Percentiles rank a stretch among this genome's conserved stretches.
These are phyloP conservation scores for Synanthedon formicaeformis DNA, from an alignment of 2,888 invertebrate genomes.

Conservation along the genomic window DNA sequence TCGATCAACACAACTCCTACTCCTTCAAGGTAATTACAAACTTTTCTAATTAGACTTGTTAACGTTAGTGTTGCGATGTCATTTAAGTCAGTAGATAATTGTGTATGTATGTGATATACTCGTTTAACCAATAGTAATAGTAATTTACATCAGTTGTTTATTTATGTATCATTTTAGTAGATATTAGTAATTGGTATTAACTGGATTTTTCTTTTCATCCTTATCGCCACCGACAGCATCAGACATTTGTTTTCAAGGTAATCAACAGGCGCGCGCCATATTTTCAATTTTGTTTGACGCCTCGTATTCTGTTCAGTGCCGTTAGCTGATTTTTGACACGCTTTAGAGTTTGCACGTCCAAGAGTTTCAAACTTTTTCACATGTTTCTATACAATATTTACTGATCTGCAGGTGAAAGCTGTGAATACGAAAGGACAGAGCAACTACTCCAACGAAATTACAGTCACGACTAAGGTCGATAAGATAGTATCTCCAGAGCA, in stretches of 20 bases:
- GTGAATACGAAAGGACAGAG: constrained; percentile 89
- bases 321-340: constrained; percentile 19
- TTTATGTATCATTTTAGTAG: neutral
- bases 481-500: constrained; percentile 84
- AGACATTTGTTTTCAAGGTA: constrained; percentile 67
- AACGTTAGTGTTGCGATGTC: constrained; percentile 1
- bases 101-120: neutral
- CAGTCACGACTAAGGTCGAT: constrained; percentile 85
- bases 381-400: neutral
- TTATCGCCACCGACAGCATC: constrained; percentile 65
- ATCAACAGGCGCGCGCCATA: constrained; percentile 12
- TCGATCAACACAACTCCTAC: constrained; percentile 89
- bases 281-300: constrained; percentile 10
- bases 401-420: constrained; percentile 79
- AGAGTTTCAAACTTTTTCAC: neutral
- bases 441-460: constrained; percentile 86
- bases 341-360: constrained; percentile 18
- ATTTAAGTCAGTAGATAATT: neutral
- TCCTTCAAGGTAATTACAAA: constrained; percentile 79
- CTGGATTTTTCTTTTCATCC: constrained; percentile 40
- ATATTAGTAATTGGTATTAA: constrained; percentile 12
- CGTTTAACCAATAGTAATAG: neutral
- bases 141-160: neutral
- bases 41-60: constrained; percentile 3
- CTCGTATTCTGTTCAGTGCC: neutral